A percentile compares a stretch with the other conserved stretches of the same genome.
Evolutionary conservation across 2,113 vertebrate species (phyloP).

Genomic region (Caracal caracal): DNA sequence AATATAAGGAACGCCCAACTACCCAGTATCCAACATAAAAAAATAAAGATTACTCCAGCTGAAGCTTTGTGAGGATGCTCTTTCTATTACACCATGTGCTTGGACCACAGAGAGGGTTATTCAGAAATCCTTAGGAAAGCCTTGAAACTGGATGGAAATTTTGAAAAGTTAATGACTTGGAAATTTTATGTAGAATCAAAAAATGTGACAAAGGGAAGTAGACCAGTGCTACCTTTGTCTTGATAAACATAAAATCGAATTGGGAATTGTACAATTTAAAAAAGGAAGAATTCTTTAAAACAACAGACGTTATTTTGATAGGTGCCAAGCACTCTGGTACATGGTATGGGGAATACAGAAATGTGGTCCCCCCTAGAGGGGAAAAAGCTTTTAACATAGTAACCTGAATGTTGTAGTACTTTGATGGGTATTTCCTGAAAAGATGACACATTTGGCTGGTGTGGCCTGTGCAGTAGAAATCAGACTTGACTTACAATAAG

Average conservation of each 20-base stretch:
- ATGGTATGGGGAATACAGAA: neutral
- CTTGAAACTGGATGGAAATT: neutral
- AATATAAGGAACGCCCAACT: neutral
- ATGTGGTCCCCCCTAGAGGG: neutral
- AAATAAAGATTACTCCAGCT: neutral
- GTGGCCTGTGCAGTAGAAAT: neutral
- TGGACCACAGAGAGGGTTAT: neutral
- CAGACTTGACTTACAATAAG: neutral
- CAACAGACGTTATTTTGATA: neutral
- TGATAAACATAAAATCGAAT: neutral
- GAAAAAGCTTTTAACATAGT: neutral
- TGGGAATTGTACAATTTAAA: neutral
- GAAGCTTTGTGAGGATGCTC: neutral
- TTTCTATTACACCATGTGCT: neutral
- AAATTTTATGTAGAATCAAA: slow-evolving; percentile 25
- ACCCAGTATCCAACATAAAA: neutral
- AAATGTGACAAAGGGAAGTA: neutral
- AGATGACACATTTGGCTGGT: neutral
- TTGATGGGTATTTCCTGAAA: neutral
- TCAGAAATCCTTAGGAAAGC: neutral
- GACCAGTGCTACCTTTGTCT: neutral
- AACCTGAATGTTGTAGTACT: neutral
- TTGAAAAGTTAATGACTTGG: neutral
- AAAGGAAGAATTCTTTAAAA: neutral
- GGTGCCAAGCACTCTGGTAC: neutral